These are phyloP conservation scores for Nilaparvata lugens DNA, from an alignment of 1,140 invertebrate species.

Conservation along the genomic window DNA sequence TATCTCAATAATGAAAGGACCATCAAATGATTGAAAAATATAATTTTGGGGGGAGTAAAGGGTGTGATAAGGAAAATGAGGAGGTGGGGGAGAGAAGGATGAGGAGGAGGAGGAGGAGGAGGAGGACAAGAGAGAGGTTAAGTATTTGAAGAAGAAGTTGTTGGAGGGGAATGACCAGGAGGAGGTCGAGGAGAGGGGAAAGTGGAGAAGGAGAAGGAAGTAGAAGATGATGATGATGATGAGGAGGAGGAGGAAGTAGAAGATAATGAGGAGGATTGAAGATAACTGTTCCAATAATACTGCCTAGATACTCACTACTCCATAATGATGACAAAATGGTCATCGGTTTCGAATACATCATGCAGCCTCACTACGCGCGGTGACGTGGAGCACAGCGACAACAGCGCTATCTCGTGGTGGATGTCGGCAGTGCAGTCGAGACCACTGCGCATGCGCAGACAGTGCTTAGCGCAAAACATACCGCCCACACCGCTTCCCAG, in stretches of 20 bases:
- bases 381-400: slow-evolving; percentile 51
- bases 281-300: background rate
- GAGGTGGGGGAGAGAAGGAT: too few relatives aligned
- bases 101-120: too few relatives aligned
- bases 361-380: slow-evolving; percentile 55
- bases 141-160: too few relatives aligned
- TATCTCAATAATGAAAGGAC: too few relatives aligned
- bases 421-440: slow-evolving; percentile 52
- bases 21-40: too few relatives aligned
- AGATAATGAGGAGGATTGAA: too few relatives aligned
- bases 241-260: background rate
- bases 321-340: slow-evolving; percentile 60
- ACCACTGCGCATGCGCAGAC: slow-evolving; percentile 52
- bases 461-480: slow-evolving; percentile 66
- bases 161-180: too few relatives aligned
- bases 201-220: slow-evolving; percentile 27
- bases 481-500: slow-evolving; percentile 40
- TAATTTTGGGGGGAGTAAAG: too few relatives aligned
- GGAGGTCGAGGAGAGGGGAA: too few relatives aligned
- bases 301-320: slow-evolving; percentile 57
- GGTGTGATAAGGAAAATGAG: too few relatives aligned
- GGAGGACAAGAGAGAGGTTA: too few relatives aligned
- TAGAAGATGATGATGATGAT: slow-evolving; percentile 17
- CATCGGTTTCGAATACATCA: slow-evolving; percentile 61
- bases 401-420: slow-evolving; percentile 55